Percentiles rank a stretch among this genome's conserved stretches.
Conservation (phyloP, 2,113 vertebrate genomes). For the Rhinopomastus cyanomelas region DNA sequence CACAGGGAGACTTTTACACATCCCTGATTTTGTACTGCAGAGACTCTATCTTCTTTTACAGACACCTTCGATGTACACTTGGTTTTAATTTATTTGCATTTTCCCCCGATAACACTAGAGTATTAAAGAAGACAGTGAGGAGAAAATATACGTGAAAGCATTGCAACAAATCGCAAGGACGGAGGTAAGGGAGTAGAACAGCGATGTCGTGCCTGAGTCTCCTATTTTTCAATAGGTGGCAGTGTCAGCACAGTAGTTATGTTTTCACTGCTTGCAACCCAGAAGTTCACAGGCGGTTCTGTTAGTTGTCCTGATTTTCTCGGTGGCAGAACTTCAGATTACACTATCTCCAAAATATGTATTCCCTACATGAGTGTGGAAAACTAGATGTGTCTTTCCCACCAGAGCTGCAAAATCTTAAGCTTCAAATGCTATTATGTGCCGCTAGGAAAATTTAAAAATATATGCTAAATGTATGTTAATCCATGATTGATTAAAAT, state of each 20-base stretch:
- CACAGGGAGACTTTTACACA: background rate
- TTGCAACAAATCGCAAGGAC: background rate
- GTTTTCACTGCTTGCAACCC: background rate
- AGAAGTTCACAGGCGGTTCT: background rate
- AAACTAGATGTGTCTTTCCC: conserved; percentile 7
- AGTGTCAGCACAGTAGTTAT: conserved; percentile 14
- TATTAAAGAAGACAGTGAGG: background rate
- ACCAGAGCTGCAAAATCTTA: background rate
- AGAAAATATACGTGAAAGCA: background rate
- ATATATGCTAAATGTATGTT: background rate
- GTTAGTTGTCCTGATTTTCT: background rate
- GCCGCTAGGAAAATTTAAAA: background rate
- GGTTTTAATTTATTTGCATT: background rate
- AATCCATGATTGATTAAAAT: background rate
- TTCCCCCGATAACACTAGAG: background rate
- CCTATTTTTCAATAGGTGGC: background rate
- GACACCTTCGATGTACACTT: background rate
- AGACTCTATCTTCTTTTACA: background rate
- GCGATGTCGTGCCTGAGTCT: too few species aligned
- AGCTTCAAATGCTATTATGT: background rate
- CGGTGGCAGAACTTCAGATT: conserved; percentile 19
- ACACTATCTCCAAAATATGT: conserved; percentile 20
- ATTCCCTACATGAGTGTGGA: background rate
- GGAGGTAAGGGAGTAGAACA: background rate
- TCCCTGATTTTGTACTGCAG: background rate